Base-by-base conservation (phyloP, 2,797 vertebrate species). In the Tauraco hartlaubi region DNA sequence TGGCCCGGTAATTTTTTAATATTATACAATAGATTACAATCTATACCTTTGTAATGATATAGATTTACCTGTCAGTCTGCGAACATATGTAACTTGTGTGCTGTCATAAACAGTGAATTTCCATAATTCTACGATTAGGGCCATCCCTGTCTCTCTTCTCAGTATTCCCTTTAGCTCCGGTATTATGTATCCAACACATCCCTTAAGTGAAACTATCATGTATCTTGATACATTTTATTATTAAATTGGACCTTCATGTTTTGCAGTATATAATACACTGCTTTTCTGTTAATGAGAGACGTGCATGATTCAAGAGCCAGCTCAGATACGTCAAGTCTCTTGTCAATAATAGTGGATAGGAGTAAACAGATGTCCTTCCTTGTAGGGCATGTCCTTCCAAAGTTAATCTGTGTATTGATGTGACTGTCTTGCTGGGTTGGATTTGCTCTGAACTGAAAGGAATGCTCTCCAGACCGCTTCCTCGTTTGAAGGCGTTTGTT, bases 41-140 rank as follows among this genome's bases (percentile, higher is more conserved):
- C 59, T 22, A 20, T 67, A 26, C 6, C 8, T 88, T 66, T 51
- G 35, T 55, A 62, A 55, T 59, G 9, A 23, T 66, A 25, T 0
- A 19, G 51, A 26, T 55, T 41, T 41, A 31, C 21, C 49, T 71
- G 2, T 18, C 58, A 66, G 9, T 78, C 75, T 44, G 5, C 0
- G 0, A 75, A 26, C 31, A 21, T 35, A 3, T 1, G 0, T 66
- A 39, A 29, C 25, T 71, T 46, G 8, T 26, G 1, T 26, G 12
- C 29, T 89, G n/a, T 68, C 26, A 13, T 54, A 61, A 79, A 26
- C 13, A 48, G 43, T 54, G 43, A 58, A 75, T 43, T 63, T 55
- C 26, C 71, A 0, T 35, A 72, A 48, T 56, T 72, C 23, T 61
- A 33, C 11, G 1, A 2, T 33, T 43, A 41, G 41, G 19, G 31